Base-by-base conservation (phyloP, 1,140 invertebrate species). In the Drosophila nebulosa region DNA sequence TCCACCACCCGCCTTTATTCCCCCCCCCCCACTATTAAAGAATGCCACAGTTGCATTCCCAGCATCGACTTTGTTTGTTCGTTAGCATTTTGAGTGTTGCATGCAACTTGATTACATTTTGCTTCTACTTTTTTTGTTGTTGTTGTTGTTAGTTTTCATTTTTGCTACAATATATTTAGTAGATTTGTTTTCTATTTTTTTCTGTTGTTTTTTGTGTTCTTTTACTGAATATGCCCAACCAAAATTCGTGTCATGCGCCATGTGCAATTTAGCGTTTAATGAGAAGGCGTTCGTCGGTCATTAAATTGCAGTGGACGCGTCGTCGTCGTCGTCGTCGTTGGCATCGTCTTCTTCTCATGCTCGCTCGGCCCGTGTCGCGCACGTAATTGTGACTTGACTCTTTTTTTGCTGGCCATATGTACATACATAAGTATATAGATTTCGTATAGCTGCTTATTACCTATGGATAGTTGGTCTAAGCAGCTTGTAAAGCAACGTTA, bases 241-340 rank as follows among this genome's bases (percentile, higher is more conserved):
- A n/a, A 71, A 78, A 78, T 88, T 83, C 78, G 71, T 83, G 81
- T 86, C 83, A 88, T 88, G 83, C 62, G 78, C 74, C 78, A 46
- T 78, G 74, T 72, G 83, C 70, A 86, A 86, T 86, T 86, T 86
- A 88, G 71, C 83, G 83, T 88, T 88, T 86, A 88, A 86, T 88
- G 83, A 88, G 83, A 86, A 88, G 81, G 81, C 81, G 81, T 81
- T 86, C 72, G 81, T 77, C 75, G 83, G 83, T 75, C 81, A 86
- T 88, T 86, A 81, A 78, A 78, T 78, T 69, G 66, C 72, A 64
- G 71, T 69, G 50, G 52, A 42, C 60, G 30, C n/a, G n/a, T n/a
- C n/a, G n/a, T n/a, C n/a, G n/a, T n/a, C n/a, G n/a, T n/a, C n/a
- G n/a, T n/a, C n/a, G n/a, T n/a, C n/a, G n/a, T n/a, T n/a, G n/a